Conservation (phyloP, 2,888 invertebrate species). For the Deilephila elpenor region DNA sequence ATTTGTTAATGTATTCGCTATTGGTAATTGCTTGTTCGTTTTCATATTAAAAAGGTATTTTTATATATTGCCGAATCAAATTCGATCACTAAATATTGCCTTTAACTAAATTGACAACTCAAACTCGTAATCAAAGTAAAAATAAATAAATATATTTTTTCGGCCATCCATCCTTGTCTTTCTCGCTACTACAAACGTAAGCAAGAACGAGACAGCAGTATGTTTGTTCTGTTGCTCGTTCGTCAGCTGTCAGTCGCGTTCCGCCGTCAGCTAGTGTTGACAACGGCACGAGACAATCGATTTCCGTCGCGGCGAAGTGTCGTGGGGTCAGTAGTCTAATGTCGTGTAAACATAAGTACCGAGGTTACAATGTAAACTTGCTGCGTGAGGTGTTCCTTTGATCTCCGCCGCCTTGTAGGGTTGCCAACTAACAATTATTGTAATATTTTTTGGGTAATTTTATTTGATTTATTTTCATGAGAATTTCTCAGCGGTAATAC, state of each 20-base stretch:
- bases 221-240: neutral
- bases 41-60: too few species aligned
- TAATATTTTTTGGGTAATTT: too few species aligned
- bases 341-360: conserved; percentile 66
- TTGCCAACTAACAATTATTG: conserved; percentile 42
- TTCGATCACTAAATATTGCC: too few species aligned
- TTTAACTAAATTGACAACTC: too few species aligned
- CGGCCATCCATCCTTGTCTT: neutral
- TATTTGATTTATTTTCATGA: too few species aligned
- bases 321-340: conserved; percentile 67
- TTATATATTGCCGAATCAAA: too few species aligned
- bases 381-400: conserved; percentile 74
- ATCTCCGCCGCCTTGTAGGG: conserved; percentile 69
- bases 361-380: conserved; percentile 77
- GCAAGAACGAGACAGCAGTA: neutral
- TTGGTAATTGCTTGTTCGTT: too few species aligned
- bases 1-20: too few species aligned
- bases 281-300: conserved; percentile 53
- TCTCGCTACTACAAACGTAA: neutral
- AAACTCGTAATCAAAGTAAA: too few species aligned
- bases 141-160: too few species aligned
- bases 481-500: too few species aligned
- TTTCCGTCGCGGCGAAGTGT: conserved; percentile 55
- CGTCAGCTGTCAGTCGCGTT: neutral
- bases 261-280: conserved; percentile 9